Evolutionary conservation across 2,113 vertebrate species (phyloP), one percentile per base, ranked within the genome.

Genomic region (Sceloporus tristichus): DNA sequence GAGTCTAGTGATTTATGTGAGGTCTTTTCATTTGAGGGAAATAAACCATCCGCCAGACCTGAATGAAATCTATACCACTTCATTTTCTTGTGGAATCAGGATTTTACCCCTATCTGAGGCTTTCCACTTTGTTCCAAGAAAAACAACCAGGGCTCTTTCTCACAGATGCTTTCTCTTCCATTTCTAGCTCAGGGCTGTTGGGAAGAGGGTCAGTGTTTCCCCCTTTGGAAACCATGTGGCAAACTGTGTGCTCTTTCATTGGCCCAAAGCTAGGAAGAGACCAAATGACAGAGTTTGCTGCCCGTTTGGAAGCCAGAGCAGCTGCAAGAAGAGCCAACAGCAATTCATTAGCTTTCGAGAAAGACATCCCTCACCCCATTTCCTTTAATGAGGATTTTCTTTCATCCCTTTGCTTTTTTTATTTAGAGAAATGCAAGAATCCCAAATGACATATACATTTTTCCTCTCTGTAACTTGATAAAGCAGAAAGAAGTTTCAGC

Each of bases 81-180:
- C 88, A 86, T 94, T 96, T 95, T 95, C 80, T 94, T 93, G 95
- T 94, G 92, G 95, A 94, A 96, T 94, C 95, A 94, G 95, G 92
- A 95, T 95, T 95, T 96, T 95, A 94, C 92, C 94, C 93, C 92
- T 94, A 95, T 95, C 94, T 87, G 95, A 95, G 94, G 94, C 92
- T 91, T 84, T 94, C 85, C 86, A 0, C 89, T 92, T 82, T 90
- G 89, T 93, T 96, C 95, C 95, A 96, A 96, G 95, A 95, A 95
- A 95, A 96, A 96, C 95, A 96, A 81, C 78, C 62, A 71, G 76
- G 85, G 84, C 90, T 91, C 92, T 89, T 78, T 92, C 94, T 91
- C 94, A 92, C 92, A 95, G 92, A 90, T 90, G 34, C 79, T 90
- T 91, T 94, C 91, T 19, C 86, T 87, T 94, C 84, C 76, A 40